These are phyloP conservation scores for Pelagia noctiluca DNA, from an alignment of 30 jellyfish, hydroid and myxozoan genomes.

Conservation along the genomic window DNA sequence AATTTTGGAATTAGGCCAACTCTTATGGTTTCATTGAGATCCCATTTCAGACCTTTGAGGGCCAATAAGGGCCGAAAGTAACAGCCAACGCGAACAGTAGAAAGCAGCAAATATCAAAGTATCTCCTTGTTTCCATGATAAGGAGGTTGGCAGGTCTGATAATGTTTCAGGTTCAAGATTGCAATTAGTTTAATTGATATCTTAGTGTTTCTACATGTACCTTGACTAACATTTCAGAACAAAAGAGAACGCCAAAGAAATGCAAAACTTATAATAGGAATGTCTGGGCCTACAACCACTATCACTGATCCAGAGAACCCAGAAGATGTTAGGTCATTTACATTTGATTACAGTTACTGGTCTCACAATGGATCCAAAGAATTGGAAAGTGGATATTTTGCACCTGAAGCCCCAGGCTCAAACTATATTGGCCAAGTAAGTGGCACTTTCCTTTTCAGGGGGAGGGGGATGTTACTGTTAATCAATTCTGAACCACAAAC, in stretches of 20 bases:
- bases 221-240: constrained; percentile 65
- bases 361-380: constrained; percentile 87
- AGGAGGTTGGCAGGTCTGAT: neutral
- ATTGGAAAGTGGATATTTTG: constrained; percentile 80
- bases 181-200: neutral
- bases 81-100: too few species aligned
- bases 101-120: too few species aligned
- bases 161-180: neutral
- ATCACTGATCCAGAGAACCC: constrained; percentile 76
- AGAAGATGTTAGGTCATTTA: constrained; percentile 64
- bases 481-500: neutral
- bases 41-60: too few species aligned
- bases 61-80: too few species aligned
- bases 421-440: constrained; percentile 79
- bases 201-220: neutral
- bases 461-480: neutral
- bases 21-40: too few species aligned
- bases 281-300: constrained; percentile 85
- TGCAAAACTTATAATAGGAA: constrained; percentile 69
- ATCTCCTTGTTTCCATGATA: too few species aligned
- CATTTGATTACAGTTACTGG: constrained; percentile 93
- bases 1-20: too few species aligned
- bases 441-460: neutral
- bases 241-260: constrained; percentile 79
- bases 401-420: constrained; percentile 68